Conservation (phyloP, 1,140 invertebrate genomes). For the Trichonephila inaurata region DNA sequence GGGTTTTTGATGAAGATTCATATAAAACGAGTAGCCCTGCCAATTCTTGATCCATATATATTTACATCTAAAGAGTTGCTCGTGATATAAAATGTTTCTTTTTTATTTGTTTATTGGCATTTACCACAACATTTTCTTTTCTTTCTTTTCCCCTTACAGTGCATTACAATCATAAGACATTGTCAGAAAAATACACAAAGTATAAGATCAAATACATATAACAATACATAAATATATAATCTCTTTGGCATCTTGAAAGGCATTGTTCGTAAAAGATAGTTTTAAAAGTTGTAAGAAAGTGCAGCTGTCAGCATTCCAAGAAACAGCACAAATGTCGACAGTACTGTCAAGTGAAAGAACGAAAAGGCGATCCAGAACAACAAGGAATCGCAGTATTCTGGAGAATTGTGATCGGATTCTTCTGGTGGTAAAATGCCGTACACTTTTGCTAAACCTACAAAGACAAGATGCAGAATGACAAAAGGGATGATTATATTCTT, state of each 20-base stretch:
- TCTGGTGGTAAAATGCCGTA: constrained; percentile 19
- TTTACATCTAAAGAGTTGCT: no score
- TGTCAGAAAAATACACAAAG: not conserved
- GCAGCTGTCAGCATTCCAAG: not conserved
- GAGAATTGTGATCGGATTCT: not conserved
- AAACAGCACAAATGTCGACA: not conserved
- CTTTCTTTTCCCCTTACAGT: no score
- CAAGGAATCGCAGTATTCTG: not conserved
- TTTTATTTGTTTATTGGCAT: no score
- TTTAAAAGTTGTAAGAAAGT: not conserved
- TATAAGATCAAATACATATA: not conserved
- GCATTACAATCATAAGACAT: no score
- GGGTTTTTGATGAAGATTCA: no score
- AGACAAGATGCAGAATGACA: not conserved
- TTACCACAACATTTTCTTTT: no score
- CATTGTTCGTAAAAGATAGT: not conserved
- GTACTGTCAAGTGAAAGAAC: not conserved
- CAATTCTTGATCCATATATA: no score
- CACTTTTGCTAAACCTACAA: constrained; percentile 16
- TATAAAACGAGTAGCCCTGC: no score
- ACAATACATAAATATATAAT: not conserved
- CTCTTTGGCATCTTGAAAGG: not conserved
- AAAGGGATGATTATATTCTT: no score
- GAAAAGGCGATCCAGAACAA: not conserved
- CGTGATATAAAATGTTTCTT: no score